Evolutionary conservation across 1,140 invertebrate genomes (phyloP), one percentile per base, ranked within the genome.

Genomic region (Diuraphis noxia): DNA sequence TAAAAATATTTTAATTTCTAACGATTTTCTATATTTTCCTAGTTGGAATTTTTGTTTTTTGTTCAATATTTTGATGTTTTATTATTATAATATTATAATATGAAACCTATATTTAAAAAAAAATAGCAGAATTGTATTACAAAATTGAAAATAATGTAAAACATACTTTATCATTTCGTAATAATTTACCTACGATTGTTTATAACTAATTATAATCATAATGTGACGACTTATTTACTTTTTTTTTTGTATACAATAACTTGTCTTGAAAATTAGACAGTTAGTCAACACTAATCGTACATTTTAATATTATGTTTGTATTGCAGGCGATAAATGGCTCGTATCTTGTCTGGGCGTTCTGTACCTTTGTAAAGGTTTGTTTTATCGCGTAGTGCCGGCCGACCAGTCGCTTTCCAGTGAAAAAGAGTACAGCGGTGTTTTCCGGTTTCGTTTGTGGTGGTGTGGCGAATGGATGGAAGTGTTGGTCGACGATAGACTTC

Each of bases 391-490:
- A 9, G 98, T 99, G 49, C 98, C 98, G 0, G 97, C 97, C 2
- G 98, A 99, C 93, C 99, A 99, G 94, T 98, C 99, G 93, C 95
- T 95, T 5, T 94, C 93, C 40, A 92, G 93, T 87, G 95, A 95
- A 89, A 91, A 91, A 21, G 93, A 93, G 38, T 96, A 97, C 93
- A 95, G 95, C 23, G 98, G 98, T 1, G 95, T 99, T 25, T 99
- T 99, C 94, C 96, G 97, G 92, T 99, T 99, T 94, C 96, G 97
- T 1, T 94, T 99, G 34, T 99, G 98, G 98, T 98, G 98, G 97
- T 98, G 97, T 93, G 98, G 98, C 0, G 96, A 98, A 93, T 99
- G 98, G 99, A 96, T 97, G 30, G 98, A 99, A 93, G 98, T 99
- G 3, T 94, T 99, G 30, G 97, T 99, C 34, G 99, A 99, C 94